A percentile compares a stretch with the other conserved stretches of the same genome.
Evolutionary conservation across 2,888 invertebrate species (phyloP).

Genomic region (Rotaria sp.): DNA sequence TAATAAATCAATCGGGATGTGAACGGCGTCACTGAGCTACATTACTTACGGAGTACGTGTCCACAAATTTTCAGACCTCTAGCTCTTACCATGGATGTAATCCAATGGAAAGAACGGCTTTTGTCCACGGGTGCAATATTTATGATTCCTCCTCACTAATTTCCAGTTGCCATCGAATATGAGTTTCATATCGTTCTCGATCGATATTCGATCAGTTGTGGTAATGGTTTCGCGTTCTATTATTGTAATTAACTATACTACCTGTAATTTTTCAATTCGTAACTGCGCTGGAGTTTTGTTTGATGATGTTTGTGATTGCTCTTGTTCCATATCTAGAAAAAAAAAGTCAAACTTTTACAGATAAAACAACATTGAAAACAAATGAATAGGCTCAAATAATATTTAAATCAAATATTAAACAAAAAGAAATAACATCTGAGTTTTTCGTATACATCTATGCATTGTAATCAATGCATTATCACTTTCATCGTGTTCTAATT

Average conservation of each 20-base stretch:
- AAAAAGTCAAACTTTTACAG: not conserved
- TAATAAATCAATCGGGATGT: no score
- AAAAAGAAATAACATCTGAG: conserved; percentile 34
- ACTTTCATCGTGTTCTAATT: conserved; percentile 36
- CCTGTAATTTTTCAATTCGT: conserved; percentile 7
- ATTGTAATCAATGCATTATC: not conserved
- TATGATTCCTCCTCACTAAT: conserved; percentile 50
- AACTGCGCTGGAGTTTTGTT: not conserved
- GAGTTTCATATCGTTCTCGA: conserved; percentile 53
- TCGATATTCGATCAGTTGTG: conserved; percentile 47
- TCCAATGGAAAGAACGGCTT: no score
- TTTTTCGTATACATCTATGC: conserved; percentile 38
- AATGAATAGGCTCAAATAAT: not conserved
- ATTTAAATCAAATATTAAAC: not conserved
- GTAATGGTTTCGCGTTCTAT: not conserved
- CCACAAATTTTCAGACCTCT: no score
- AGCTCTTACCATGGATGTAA: no score
- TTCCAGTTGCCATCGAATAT: conserved; percentile 55
- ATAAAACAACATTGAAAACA: not conserved
- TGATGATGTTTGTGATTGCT: not conserved
- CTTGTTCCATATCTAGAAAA: not conserved
- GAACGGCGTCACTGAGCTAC: no score
- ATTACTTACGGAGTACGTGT: no score
- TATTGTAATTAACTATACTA: not conserved
- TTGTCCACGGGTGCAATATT: no score